Percentiles rank a stretch among this genome's conserved stretches.
Conservation (phyloP, 2,797 vertebrate species). For the Adrianichthys oophorus region DNA sequence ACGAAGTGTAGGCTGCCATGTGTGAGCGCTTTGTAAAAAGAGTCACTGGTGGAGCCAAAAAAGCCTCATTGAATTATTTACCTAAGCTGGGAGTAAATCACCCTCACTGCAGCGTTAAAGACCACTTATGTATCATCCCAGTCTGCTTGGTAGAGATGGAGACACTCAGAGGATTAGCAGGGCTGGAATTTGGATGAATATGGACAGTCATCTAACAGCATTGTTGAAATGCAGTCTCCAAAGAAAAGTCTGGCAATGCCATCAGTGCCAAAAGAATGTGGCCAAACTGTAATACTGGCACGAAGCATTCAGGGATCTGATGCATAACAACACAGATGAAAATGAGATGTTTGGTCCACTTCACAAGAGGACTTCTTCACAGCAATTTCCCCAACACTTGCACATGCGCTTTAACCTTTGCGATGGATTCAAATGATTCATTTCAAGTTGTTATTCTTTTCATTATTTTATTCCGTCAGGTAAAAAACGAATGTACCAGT, state of each 20-base stretch:
- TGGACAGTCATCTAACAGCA: conserved; percentile 54
- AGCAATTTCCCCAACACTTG: neutral
- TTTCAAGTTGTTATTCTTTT: conserved; percentile 3
- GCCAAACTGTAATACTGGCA: conserved; percentile 47
- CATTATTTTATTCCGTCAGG: neutral
- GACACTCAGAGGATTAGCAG: conserved; percentile 43
- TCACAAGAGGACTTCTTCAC: conserved; percentile 18
- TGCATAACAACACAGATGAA: conserved; percentile 45
- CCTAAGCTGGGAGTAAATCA: conserved; percentile 58
- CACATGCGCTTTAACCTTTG: conserved; percentile 2
- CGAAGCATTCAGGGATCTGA: conserved; percentile 37
- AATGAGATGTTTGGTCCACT: conserved; percentile 35
- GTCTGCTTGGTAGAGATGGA: conserved; percentile 31
- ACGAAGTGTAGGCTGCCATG: conserved; percentile 66
- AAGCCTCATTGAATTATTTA: conserved; percentile 61
- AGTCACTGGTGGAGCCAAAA: conserved; percentile 53
- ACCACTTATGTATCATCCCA: conserved; percentile 55
- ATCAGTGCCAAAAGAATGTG: conserved; percentile 13
- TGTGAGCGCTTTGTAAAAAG: conserved; percentile 61
- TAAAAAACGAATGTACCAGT: conserved; percentile 17
- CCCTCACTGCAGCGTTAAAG: conserved; percentile 49
- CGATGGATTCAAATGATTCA: conserved; percentile 3
- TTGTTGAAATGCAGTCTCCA: conserved; percentile 43
- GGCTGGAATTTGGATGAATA: conserved; percentile 51
- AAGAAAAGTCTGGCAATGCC: conserved; percentile 40